Conservation (phyloP, 2,797 vertebrate genomes). For the Cynopterus sphinx region DNA sequence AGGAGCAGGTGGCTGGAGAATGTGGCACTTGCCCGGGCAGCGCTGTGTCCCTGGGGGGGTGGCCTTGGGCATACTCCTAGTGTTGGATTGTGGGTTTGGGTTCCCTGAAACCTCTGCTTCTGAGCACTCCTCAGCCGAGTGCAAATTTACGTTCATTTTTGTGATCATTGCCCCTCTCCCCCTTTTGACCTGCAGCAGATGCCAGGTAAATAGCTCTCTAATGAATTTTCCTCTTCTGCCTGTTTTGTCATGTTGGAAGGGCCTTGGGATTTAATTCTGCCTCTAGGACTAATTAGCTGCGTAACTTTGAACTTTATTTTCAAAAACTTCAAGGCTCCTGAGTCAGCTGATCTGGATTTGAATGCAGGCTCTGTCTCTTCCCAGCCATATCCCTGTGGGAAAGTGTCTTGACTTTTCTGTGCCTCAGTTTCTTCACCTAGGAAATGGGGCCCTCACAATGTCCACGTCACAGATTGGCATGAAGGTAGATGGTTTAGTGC, state of each 20-base stretch:
- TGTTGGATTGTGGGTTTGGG: rapidly evolving
- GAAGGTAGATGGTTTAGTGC: background rate
- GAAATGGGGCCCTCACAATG: background rate
- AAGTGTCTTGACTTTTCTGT: background rate
- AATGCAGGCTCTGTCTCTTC: background rate
- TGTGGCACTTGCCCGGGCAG: background rate
- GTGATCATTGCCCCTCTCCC: background rate
- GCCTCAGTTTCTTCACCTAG: constrained; percentile 31
- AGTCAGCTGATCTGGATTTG: background rate
- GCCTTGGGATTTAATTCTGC: background rate
- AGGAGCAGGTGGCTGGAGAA: background rate
- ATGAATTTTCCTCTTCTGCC: background rate
- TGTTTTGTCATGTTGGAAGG: background rate
- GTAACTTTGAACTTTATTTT: background rate
- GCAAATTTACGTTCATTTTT: background rate
- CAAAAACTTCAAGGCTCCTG: background rate
- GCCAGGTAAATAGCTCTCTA: background rate
- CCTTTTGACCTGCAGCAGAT: no score
- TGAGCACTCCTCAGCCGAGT: no score
- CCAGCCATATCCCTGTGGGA: background rate
- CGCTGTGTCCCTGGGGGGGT: background rate
- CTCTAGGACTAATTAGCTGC: background rate
- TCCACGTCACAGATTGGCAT: rapidly evolving
- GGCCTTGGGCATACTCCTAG: background rate
- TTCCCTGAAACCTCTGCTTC: background rate